Conservation (phyloP, 2,113 vertebrate genomes). For the Archilochus colubris region DNA sequence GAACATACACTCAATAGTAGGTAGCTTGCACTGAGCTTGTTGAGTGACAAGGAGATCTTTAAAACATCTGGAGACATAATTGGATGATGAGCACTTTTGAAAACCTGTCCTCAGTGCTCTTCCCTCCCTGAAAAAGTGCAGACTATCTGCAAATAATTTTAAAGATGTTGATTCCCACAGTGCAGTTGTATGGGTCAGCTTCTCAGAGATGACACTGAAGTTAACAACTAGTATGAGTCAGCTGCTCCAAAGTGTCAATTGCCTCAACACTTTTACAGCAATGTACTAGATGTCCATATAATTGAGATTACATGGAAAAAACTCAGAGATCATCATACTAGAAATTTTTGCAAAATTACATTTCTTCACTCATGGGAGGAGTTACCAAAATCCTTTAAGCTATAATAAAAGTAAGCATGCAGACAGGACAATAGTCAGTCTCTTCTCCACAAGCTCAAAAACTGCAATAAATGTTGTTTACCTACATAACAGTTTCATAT, state of each 20-base stretch:
- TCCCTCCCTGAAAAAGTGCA: conserved; percentile 24
- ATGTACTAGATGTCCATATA: background rate
- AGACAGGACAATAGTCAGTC: background rate
- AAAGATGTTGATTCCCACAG: conserved; percentile 3
- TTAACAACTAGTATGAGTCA: conserved; percentile 35
- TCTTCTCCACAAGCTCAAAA: background rate
- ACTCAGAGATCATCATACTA: background rate
- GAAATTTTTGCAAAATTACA: conserved; percentile 30
- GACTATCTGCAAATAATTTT: background rate
- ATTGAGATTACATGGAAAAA: conserved; percentile 51
- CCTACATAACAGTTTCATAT: background rate
- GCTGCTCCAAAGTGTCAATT: conserved; percentile 50
- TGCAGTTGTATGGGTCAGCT: background rate
- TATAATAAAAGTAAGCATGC: background rate
- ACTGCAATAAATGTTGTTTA: background rate
- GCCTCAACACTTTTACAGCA: background rate
- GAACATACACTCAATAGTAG: background rate
- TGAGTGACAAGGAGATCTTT: background rate
- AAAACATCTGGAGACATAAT: background rate
- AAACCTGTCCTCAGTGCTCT: conserved; percentile 25
- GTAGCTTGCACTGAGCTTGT: background rate
- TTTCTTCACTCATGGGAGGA: background rate
- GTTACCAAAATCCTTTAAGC: background rate
- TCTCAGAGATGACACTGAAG: background rate
- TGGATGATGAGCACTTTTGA: conserved; percentile 36